Evolutionary conservation across 1,140 invertebrate species (phyloP), one percentile per base, ranked within the genome.

Genomic region (Drosophila simulans): DNA sequence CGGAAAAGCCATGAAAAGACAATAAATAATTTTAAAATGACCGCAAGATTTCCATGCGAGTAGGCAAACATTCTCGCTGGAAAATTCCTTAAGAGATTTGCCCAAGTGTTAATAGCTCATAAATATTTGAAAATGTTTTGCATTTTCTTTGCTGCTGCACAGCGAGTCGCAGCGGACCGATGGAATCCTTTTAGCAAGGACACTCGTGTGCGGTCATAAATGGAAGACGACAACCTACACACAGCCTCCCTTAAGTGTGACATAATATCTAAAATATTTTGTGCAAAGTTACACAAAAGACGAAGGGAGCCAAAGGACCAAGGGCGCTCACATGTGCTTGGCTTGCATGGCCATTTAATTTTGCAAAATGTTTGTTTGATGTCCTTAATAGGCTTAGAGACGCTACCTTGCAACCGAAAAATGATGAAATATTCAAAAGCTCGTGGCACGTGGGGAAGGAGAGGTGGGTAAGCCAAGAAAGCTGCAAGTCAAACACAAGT

Each of bases 331-430:
- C 84, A 89, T 89, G 84, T 90, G 84, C 84, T 89, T 89, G 80
- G 80, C 80, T 90, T 89, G 80, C 84, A 89, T 80, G 85, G 60
- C 80, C 84, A 90, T 89, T 89, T 89, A 89, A 89, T 89, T 89
- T 90, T 89, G 85, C 84, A 89, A 89, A 89, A 89, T 90, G 84
- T 89, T 89, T 89, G 84, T 89, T 89, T 89, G 85, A 89, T 89
- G 85, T 90, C 80, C 84, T 90, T 89, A 89, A 89, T 89, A 89
- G 84, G 84, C 84, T 89, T 89, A 89, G 85, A 71, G 80, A 70
- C 58, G 73, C 57, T 86, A 70, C 40, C 59, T 76, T 71, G 76
- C 60, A 65, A 71, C 59, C 79, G 35, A 84, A 77, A 85, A 84
- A 72, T 79, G 62, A 65, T 88, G 76, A 86, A 86, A 86, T 86